These are phyloP conservation scores for Passer domesticus DNA, from an alignment of 2,113 vertebrate species.

Conservation along the genomic window DNA sequence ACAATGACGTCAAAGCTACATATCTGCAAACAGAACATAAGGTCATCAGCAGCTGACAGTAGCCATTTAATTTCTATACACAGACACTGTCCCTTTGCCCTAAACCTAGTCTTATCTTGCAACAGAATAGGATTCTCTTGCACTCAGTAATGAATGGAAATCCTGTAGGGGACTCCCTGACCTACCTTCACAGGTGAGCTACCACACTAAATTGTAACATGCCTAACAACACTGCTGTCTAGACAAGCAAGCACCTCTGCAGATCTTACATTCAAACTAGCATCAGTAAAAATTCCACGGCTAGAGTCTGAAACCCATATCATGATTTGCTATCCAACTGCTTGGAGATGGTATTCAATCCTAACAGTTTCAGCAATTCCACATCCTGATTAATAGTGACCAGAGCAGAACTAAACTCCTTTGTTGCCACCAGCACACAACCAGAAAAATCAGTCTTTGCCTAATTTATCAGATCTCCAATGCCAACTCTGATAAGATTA, in stretches of 20 bases:
- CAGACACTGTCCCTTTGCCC: background rate
- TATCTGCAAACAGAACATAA: conserved; percentile 76
- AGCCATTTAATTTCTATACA: background rate
- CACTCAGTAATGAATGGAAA: background rate
- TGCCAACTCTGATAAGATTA: background rate
- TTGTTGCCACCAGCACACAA: background rate
- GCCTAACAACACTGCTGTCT: background rate
- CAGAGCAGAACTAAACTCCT: background rate
- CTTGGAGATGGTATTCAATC: background rate
- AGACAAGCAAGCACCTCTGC: background rate
- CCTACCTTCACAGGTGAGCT: background rate
- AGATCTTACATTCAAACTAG: background rate
- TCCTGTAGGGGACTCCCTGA: background rate
- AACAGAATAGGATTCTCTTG: background rate
- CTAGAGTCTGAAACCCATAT: background rate
- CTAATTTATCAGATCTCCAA: background rate
- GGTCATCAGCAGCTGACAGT: background rate
- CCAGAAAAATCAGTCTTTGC: background rate
- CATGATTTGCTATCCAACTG: background rate
- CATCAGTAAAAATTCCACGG: background rate
- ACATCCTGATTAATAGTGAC: background rate
- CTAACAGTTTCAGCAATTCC: background rate
- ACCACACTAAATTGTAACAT: background rate
- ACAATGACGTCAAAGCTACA: conserved; percentile 94
- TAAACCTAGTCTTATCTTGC: background rate